Evolutionary conservation across 2,113 vertebrate species (phyloP).

Genomic region (Carettochelys insculpta): DNA sequence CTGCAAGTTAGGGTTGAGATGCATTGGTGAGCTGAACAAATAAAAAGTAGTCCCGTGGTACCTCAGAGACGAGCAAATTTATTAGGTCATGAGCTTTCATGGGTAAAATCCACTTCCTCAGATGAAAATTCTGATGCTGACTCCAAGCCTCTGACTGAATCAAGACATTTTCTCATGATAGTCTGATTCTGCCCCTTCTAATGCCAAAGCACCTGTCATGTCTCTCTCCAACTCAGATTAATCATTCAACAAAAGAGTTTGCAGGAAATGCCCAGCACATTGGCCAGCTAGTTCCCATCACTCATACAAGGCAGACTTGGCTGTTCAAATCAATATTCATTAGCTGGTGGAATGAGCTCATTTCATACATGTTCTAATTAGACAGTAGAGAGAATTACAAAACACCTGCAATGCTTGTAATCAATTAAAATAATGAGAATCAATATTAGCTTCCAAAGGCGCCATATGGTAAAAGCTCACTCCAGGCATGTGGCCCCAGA

Average conservation of each 20-base stretch:
- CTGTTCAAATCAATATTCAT: constrained; percentile 77
- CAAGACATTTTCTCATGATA: background rate
- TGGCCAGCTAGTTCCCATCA: constrained; percentile 38
- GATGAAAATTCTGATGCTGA: constrained; percentile 8
- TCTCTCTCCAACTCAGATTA: background rate
- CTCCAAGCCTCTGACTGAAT: background rate
- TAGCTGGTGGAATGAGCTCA: constrained; percentile 65
- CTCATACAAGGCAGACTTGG: constrained; percentile 54
- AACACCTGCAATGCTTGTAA: constrained; percentile 82
- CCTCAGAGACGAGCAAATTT: no score
- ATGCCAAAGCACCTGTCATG: background rate
- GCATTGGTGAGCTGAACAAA: background rate
- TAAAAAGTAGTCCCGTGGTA: no score
- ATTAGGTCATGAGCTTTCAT: no score
- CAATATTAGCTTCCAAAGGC: constrained; percentile 80
- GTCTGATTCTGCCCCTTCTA: background rate
- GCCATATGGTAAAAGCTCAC: constrained; percentile 81
- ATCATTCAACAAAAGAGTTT: constrained; percentile 26
- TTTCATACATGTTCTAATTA: constrained; percentile 78
- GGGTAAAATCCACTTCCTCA: no score
- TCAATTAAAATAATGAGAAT: constrained; percentile 83
- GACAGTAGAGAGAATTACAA: constrained; percentile 82
- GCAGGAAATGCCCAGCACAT: background rate
- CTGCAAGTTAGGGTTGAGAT: background rate
- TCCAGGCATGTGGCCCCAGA: constrained; percentile 70